Evolutionary conservation across 2,888 invertebrate genomes (phyloP).

Genomic region (Caenorhabditis virilis): DNA sequence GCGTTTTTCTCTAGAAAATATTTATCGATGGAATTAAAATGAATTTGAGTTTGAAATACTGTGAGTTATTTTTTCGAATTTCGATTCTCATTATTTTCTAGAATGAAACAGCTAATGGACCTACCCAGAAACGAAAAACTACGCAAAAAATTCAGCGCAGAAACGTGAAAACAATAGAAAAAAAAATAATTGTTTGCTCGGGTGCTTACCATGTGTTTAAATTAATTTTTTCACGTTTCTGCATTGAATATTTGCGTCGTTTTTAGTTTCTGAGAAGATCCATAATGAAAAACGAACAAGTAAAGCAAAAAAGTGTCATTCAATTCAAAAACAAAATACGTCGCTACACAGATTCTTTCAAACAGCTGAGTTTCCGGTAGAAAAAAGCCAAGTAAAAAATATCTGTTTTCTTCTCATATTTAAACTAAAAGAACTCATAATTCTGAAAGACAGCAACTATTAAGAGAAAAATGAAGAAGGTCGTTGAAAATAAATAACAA

Average conservation of each 20-base stretch:
- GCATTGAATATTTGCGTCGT: background rate
- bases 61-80: too few relatives aligned
- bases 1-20: too few relatives aligned
- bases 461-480: background rate
- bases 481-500: background rate
- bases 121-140: too few relatives aligned
- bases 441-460: background rate
- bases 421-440: background rate
- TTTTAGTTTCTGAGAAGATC: background rate
- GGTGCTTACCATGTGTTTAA: background rate
- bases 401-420: background rate
- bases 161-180: too few relatives aligned
- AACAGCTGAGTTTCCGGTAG: conserved; percentile 6
- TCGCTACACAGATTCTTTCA: too few relatives aligned
- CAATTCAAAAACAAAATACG: too few relatives aligned
- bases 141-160: too few relatives aligned
- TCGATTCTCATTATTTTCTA: too few relatives aligned
- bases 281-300: background rate
- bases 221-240: background rate
- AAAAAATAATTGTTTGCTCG: background rate
- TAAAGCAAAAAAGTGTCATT: background rate
- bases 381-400: background rate
- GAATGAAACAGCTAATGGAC: too few relatives aligned
- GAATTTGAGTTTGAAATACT: too few relatives aligned
- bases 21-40: too few relatives aligned